phyloP scores from a whole-genome alignment of 2,888 invertebrate genomes.

The Lasius platythorax region DNA sequence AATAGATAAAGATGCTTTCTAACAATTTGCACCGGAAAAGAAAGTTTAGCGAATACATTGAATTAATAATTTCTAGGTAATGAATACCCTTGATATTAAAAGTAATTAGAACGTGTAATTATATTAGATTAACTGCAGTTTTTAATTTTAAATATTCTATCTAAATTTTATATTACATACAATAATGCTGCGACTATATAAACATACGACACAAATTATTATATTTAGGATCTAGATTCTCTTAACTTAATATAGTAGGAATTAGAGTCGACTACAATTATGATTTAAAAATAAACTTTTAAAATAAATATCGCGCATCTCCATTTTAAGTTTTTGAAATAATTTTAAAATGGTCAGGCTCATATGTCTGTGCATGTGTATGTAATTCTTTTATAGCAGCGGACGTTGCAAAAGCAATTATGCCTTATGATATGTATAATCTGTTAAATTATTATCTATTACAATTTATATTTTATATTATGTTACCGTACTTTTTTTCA shows the following conservation, averaged over 20 bases:
- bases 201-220: constrained; percentile 2
- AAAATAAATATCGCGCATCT: not conserved
- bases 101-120: constrained; percentile 41
- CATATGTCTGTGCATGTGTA: not conserved
- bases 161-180: constrained; percentile 23
- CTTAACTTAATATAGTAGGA: not conserved
- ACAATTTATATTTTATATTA: not conserved
- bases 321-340: not conserved
- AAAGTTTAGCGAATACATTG: constrained; percentile 15
- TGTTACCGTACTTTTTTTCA: not conserved
- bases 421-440: not conserved
- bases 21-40: constrained; percentile 20
- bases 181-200: not conserved
- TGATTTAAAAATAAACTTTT: constrained; percentile 1
- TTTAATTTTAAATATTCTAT: constrained; percentile 14
- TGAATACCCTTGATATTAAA: not conserved
- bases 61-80: constrained; percentile 12
- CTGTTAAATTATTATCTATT: constrained; percentile 9
- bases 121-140: constrained; percentile 1
- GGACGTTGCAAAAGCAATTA: not conserved
- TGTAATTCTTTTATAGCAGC: not conserved
- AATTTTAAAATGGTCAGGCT: not conserved
- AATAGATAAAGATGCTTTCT: not conserved
- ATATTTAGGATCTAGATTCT: not conserved
- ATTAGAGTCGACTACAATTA: not conserved